These are phyloP conservation scores for Lasioglossum calceatum DNA, from an alignment of 2,888 invertebrate species.

Conservation along the genomic window DNA sequence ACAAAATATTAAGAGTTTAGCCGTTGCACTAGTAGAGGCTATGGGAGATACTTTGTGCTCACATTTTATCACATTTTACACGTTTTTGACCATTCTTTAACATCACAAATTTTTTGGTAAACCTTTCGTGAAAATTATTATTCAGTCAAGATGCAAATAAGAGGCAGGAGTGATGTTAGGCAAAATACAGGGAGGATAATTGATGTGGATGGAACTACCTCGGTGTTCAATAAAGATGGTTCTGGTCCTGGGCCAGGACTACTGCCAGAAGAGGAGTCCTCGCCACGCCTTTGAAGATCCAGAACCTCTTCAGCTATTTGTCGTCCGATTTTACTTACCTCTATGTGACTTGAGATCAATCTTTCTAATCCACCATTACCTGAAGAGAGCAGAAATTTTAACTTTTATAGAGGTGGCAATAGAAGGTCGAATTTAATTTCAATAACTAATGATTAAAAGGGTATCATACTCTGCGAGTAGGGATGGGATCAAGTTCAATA, in stretches of 20 bases:
- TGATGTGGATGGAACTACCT: slow-evolving; percentile 76
- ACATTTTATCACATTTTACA: not conserved
- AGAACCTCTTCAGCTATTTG: slow-evolving; percentile 93
- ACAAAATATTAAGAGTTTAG: not conserved
- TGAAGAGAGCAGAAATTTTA: slow-evolving; percentile 63
- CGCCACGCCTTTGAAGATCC: slow-evolving; percentile 86
- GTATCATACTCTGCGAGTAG: not conserved
- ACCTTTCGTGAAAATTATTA: not conserved
- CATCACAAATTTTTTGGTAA: not conserved
- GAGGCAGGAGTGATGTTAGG: too few species aligned
- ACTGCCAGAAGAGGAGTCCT: slow-evolving; percentile 85
- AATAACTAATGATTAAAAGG: not conserved
- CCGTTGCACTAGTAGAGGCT: not conserved
- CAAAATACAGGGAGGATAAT: not conserved
- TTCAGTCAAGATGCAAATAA: not conserved
- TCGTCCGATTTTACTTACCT: slow-evolving; percentile 93
- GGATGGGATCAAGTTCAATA: too few species aligned
- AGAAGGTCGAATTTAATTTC: not conserved
- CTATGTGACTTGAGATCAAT: slow-evolving; percentile 91
- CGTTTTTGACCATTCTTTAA: not conserved
- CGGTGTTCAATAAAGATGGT: slow-evolving; percentile 80
- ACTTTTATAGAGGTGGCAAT: too few species aligned
- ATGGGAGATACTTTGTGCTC: not conserved
- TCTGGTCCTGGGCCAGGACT: slow-evolving; percentile 83
- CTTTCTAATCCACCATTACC: slow-evolving; percentile 88